Evolutionary conservation across 2,888 invertebrate species (phyloP), one percentile per base, ranked within the genome.

Genomic region (Lydus trimaculatus): DNA sequence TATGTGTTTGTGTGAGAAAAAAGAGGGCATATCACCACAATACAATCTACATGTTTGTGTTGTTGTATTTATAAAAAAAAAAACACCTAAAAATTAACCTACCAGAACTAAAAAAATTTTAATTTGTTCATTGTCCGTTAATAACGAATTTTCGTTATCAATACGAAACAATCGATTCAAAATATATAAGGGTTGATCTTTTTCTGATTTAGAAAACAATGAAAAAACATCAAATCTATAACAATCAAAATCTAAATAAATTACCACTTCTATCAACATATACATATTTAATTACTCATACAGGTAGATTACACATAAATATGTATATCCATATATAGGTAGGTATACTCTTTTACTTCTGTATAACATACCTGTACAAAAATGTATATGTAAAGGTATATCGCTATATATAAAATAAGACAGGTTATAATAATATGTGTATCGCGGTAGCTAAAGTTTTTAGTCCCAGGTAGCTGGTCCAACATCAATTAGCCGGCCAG

Each of bases 391-490:
- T 33, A 33, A 11, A 33, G n/a, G n/a, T n/a, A n/a, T n/a, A n/a
- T n/a, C n/a, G n/a, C n/a, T n/a, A 39, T 5, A n/a, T 5, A 39
- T 8, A 20, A 20, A 9, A 13, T 13, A 20, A 52, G 52, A 23
- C 52, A 25, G 25, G 52, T 52, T 52, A 20, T 23, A 52, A 20
- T 23, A 52, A 25, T 52, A 23, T 52, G 52, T 52, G 52, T 52
- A 52, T 52, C 52, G 11, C 52, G 52, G 52, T 52, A 52, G 52
- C 52, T 52, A 23, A n/a, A 11, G 23, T 52, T 52, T 52, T 52
- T 52, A 52, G 52, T 52, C 25, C 52, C 52, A 52, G 52, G 52
- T 52, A 52, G 52, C 52, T 43, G 5, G 13, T 13, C 52, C 2
- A 52, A 25, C 52, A 23, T 52, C 23, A 52, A 52, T 52, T 52